phyloP scores from a whole-genome alignment of 2,797 vertebrate species.

The Urocyon cinereoargenteus region DNA sequence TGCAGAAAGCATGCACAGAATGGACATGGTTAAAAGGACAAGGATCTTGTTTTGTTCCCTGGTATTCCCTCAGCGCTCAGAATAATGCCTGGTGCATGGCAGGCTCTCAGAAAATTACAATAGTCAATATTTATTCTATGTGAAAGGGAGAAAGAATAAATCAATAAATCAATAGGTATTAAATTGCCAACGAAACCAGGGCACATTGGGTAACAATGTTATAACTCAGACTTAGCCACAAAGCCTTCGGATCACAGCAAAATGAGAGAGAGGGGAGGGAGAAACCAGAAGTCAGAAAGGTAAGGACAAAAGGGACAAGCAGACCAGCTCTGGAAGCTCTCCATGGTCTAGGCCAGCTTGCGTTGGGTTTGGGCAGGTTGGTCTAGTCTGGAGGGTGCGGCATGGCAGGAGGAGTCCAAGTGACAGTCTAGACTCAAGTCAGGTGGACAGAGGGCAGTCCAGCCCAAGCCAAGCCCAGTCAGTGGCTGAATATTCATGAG shows the following conservation, averaged over 20 bases:
- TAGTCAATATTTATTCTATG: neutral
- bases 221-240: neutral
- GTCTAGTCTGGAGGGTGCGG: neutral
- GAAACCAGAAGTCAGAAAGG: neutral
- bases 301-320: neutral
- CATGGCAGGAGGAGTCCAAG: rapidly evolving
- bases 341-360: neutral
- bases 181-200: neutral
- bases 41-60: neutral
- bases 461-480: neutral
- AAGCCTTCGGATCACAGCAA: neutral
- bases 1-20: neutral
- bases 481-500: neutral
- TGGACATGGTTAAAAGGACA: neutral
- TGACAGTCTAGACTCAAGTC: neutral
- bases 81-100: neutral
- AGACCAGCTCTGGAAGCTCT: neutral
- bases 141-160: conserved; percentile 19
- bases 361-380: neutral
- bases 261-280: neutral
- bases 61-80: neutral
- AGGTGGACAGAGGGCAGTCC: neutral
- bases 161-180: conserved; percentile 15
- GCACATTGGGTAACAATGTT: neutral
- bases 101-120: neutral